Evolutionary conservation across 2,797 vertebrate genomes (phyloP).

Genomic region (Tympanoctomys barrerae): DNA sequence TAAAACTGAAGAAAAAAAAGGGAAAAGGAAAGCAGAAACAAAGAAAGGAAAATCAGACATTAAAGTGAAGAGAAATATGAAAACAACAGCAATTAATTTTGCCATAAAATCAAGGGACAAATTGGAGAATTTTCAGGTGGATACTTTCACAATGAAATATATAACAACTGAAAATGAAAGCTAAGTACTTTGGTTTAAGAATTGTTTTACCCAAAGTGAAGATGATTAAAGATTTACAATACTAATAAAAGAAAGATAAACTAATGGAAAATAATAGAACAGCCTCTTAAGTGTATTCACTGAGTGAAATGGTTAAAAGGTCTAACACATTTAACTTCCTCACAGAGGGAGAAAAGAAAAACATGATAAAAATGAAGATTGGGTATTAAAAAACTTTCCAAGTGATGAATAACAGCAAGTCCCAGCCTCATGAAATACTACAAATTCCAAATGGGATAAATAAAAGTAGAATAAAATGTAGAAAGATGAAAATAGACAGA

Average conservation of each 20-base stretch:
- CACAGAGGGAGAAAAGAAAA: neutral
- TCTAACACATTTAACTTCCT: neutral
- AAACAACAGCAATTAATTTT: neutral
- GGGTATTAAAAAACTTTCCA: neutral
- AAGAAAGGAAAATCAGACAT: neutral
- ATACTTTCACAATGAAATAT: neutral
- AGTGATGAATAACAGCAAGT: neutral
- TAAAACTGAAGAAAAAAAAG: neutral
- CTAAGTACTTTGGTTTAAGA: neutral
- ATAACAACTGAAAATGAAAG: neutral
- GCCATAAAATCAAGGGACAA: neutral
- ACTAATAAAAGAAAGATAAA: neutral
- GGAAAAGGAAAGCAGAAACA: neutral
- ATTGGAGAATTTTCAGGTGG: neutral
- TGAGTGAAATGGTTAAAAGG: neutral
- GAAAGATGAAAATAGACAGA: neutral
- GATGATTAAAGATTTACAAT: neutral
- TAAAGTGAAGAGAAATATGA: neutral
- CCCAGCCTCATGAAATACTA: neutral
- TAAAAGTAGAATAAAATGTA: neutral
- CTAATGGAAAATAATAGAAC: neutral
- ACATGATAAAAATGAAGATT: neutral
- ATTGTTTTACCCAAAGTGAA: neutral
- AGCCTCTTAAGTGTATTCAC: neutral
- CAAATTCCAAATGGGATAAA: neutral